Conservation (phyloP, 2,888 invertebrate species). For the Asteroscopus sphinx region DNA sequence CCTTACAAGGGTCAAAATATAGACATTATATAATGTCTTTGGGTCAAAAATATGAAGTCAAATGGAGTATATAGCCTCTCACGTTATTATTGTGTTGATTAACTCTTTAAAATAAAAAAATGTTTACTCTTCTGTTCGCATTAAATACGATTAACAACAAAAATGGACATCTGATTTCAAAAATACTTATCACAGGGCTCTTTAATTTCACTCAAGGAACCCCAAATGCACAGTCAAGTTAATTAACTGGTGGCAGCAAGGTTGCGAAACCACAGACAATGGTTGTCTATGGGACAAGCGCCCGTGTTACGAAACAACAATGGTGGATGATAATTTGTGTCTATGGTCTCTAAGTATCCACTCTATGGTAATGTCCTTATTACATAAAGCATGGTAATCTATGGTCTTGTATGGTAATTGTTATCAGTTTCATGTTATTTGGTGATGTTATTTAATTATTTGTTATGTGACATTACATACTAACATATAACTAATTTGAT, state of each 20-base stretch:
- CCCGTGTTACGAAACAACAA: conserved; percentile 62
- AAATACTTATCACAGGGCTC: too few relatives aligned
- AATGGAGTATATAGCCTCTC: too few relatives aligned
- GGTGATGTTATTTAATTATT: conserved; percentile 19
- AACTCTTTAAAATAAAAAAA: too few relatives aligned
- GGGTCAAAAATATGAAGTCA: too few relatives aligned
- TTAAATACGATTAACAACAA: too few relatives aligned
- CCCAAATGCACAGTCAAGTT: conserved; percentile 44
- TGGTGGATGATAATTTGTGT: conserved; percentile 59
- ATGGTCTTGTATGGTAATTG: conserved; percentile 44
- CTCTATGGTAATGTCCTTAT: conserved; percentile 56
- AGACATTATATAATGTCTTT: too few relatives aligned
- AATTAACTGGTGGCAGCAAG: conserved; percentile 56
- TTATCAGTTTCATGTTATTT: conserved; percentile 37
- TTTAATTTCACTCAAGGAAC: conserved; percentile 7
- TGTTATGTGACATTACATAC: not conserved
- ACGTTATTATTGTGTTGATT: too few relatives aligned
- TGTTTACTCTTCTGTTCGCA: too few relatives aligned
- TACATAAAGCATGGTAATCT: conserved; percentile 53
- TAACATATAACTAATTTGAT: too few relatives aligned
- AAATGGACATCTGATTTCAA: too few relatives aligned
- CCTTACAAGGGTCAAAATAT: too few relatives aligned
- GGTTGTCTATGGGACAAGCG: conserved; percentile 63
- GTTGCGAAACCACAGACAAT: conserved; percentile 64
- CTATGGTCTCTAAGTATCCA: conserved; percentile 22